Evolutionary conservation across 2,888 invertebrate genomes (phyloP), one percentile per base, ranked within the genome.

Genomic region (Cerceris ruficornis): DNA sequence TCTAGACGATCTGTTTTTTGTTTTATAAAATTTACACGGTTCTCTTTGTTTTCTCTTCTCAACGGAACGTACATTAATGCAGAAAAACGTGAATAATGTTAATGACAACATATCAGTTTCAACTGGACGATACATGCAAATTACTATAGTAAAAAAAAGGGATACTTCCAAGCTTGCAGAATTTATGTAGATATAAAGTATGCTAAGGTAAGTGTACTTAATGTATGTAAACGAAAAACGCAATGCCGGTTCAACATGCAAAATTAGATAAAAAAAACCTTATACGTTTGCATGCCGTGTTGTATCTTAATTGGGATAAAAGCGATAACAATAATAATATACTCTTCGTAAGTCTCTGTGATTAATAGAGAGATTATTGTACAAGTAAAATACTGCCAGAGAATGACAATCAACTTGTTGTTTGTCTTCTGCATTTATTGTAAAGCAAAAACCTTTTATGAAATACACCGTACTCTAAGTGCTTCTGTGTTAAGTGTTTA

Each of bases 401-500:
- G 43, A 71, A 75, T 49, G 69, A 72, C 77, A 69, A 15, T 70
- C 73, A 75, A 39, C 43, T 80, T 77, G 58, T 50, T 77, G 75
- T 75, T 71, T 72, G 64, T 80, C 67, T 55, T 79, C 75, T 79
- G 81, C 75, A 81, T 84, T 78, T 81, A 83, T 84, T 83, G 65
- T 65, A 66, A 77, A 80, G 84, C 82, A 76, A 77, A 78, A 64
- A 78, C 43, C 57, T 70, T 58, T 58, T 77, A 78, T 78, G 60
- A 71, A 82, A 61, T 80, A 85, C 79, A 76, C 74, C 74, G 75
- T 73, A 79, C 64, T 81, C 76, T 74, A 78, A 80, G 80, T 87
- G 73, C 80, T 87, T 73, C 62, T 59, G 79, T 85, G 85, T 88
- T 85, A 88, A 87, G 84, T 88, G 85, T 88, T 90, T 90, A 90